Evolutionary conservation across 2,888 invertebrate species (phyloP), one percentile per base, ranked within the genome.

Genomic region (Eristalinus aeneus): DNA sequence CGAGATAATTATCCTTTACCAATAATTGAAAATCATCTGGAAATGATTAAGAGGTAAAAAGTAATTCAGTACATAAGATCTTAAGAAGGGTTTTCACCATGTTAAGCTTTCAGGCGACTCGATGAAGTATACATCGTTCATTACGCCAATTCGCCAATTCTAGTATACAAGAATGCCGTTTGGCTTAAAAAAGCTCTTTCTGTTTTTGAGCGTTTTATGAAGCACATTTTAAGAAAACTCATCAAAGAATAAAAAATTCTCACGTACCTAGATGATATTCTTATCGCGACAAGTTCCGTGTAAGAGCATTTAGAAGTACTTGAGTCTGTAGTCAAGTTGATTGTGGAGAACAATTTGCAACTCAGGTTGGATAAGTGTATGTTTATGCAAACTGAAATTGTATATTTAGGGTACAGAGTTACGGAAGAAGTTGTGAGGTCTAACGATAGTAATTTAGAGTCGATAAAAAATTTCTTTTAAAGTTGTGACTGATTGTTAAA

Each of bases 271-370:
- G 39, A 64, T 39, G 39, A 39, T 39, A 64, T 64, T 10, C 39
- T 34, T 56, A 73, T 73, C 22, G 72, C 63, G n/a, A 64, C 54
- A 56, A 23, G 34, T 1, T 34, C 34, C 1, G 12, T 56, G 9
- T 63, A 54, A 34, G 73, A 73, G 54, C 63, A 73, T 31, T 0
- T 64, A 36, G 34, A 36, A 10, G 31, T 73, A 23, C 23, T 60
- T 10, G 39, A 27, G 6, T 16, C 36, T 20, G 69, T 69, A 23
- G 34, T 68, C 10, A 9, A 68, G 1, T 34, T 54, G 58, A 58
- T 58, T 3, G 36, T 69, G 4, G 58, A 36, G 22, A 58, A 73
- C 8, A 32, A 32, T 10, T 46, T 72, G 22, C 31, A 31, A 12
- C 34, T 73, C 11, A 39, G 63, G 22, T 54, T 63, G 0, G 72